Conservation (phyloP, 2,797 vertebrate genomes). For the Tapirus indicus region DNA sequence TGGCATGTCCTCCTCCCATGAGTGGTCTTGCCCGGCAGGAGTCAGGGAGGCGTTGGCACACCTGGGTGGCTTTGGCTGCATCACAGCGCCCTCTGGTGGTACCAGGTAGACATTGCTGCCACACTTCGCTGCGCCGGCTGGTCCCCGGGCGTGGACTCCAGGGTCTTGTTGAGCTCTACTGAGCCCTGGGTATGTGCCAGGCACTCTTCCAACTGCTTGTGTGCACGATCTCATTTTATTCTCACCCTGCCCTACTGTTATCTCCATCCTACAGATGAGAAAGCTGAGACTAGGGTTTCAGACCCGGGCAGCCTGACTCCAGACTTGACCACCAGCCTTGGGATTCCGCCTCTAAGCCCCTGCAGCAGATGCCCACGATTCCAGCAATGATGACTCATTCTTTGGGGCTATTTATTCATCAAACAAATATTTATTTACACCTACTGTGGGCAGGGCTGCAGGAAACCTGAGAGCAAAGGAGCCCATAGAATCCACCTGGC, state of each 20-base stretch:
- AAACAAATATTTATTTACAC: neutral
- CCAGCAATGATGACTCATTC: neutral
- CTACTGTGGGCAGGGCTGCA: neutral
- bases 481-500: neutral
- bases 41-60: neutral
- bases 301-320: neutral
- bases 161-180: neutral
- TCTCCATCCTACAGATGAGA: neutral
- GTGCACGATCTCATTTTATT: neutral
- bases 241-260: neutral
- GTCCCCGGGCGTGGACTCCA: neutral
- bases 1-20: neutral
- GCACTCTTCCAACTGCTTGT: neutral
- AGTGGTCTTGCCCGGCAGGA: neutral
- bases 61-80: constrained; percentile 32
- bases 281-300: neutral
- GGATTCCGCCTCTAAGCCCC: neutral
- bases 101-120: neutral
- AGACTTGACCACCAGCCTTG: neutral
- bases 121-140: neutral
- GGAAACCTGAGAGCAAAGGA: neutral
- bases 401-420: neutral
- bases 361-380: neutral
- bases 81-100: constrained; percentile 71
- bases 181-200: neutral